Percentiles rank a stretch among this genome's conserved stretches.
Conservation (phyloP, 2,113 vertebrate species). For the Jaculus jaculus region DNA sequence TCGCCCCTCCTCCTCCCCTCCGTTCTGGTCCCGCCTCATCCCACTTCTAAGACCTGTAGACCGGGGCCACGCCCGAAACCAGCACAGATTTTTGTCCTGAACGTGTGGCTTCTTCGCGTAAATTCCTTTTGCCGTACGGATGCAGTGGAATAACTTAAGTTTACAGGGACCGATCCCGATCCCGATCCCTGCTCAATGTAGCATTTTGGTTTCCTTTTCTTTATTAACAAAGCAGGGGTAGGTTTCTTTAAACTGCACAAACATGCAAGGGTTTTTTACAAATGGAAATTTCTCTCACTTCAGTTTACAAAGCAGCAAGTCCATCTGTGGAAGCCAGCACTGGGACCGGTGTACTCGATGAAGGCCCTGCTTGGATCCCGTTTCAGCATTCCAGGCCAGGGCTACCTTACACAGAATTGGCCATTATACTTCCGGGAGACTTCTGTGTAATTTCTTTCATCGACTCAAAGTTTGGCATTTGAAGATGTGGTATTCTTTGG, state of each 20-base stretch:
- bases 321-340: slow-evolving; percentile 86
- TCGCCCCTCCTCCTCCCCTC: slow-evolving; percentile 73
- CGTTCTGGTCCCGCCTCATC: slow-evolving; percentile 78
- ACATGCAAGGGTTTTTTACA: slow-evolving; percentile 85
- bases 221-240: slow-evolving; percentile 83
- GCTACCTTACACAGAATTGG: slow-evolving; percentile 80
- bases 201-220: slow-evolving; percentile 81
- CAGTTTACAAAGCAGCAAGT: slow-evolving; percentile 85
- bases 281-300: slow-evolving; percentile 87
- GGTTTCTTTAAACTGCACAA: slow-evolving; percentile 90
- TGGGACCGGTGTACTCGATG: slow-evolving; percentile 77
- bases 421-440: slow-evolving; percentile 76
- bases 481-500: slow-evolving; percentile 64
- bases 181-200: slow-evolving; percentile 88
- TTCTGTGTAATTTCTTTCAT: slow-evolving; percentile 81
- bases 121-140: slow-evolving; percentile 85
- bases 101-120: slow-evolving; percentile 86
- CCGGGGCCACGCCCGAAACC: slow-evolving; percentile 88
- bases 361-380: slow-evolving; percentile 79
- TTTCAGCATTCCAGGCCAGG: slow-evolving; percentile 80
- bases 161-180: slow-evolving; percentile 92
- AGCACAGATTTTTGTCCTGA: slow-evolving; percentile 88
- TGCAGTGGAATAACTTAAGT: slow-evolving; percentile 88
- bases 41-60: slow-evolving; percentile 85
- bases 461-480: slow-evolving; percentile 67